Evolutionary conservation across 2,113 vertebrate genomes (phyloP).

Genomic region (Psettodes erumei): DNA sequence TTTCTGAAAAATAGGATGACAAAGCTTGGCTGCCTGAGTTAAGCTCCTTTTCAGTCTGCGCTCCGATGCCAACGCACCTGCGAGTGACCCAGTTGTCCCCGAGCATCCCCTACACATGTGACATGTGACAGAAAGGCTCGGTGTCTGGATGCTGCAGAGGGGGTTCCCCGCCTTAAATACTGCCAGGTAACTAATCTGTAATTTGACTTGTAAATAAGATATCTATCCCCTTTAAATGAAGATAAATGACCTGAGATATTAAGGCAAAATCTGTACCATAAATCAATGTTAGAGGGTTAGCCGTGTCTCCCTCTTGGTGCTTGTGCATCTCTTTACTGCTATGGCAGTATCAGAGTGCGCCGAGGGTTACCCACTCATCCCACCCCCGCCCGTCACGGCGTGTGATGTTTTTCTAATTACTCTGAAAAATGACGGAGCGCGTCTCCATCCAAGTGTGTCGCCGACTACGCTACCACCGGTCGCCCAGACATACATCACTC

Average conservation of each 20-base stretch:
- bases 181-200: constrained; percentile 51
- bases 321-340: constrained; percentile 35
- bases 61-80: constrained; percentile 29
- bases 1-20: constrained; percentile 62
- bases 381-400: constrained; percentile 34
- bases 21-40: constrained; percentile 69
- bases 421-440: constrained; percentile 70
- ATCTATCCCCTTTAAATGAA: constrained; percentile 55
- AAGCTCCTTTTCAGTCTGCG: constrained; percentile 60
- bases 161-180: constrained; percentile 12
- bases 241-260: constrained; percentile 53
- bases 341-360: constrained; percentile 29
- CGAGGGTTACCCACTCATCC: constrained; percentile 44
- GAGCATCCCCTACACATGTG: constrained; percentile 31
- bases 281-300: constrained; percentile 69
- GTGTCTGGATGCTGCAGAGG: not conserved
- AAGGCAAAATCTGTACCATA: constrained; percentile 59
- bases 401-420: constrained; percentile 80
- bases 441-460: constrained; percentile 67
- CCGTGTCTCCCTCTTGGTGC: constrained; percentile 20
- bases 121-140: constrained; percentile 4
- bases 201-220: constrained; percentile 75
- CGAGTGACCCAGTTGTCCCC: constrained; percentile 19
- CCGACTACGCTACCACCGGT: constrained; percentile 41
- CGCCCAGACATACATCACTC: constrained; percentile 77